phyloP scores from a whole-genome alignment of 64 coral and sea anemone genomes.

The Pocillopora damicornis region DNA sequence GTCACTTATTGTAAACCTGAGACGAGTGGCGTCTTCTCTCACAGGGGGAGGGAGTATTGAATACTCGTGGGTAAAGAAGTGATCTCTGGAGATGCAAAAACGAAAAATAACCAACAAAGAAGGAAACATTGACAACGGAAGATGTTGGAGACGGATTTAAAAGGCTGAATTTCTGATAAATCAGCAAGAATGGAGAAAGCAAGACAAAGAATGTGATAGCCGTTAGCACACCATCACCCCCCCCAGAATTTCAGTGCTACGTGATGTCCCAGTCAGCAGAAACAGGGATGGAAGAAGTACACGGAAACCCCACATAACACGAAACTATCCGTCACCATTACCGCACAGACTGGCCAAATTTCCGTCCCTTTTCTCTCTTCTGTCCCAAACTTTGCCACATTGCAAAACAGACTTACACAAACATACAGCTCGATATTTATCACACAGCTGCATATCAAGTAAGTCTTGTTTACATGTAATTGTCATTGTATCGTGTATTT shows the following conservation, averaged over 20 bases:
- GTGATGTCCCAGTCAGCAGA: background rate
- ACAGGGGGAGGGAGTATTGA: background rate
- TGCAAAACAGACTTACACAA: conserved; percentile 17
- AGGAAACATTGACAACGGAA: background rate
- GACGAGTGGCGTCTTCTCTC: background rate
- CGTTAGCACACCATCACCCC: no score
- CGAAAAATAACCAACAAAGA: background rate
- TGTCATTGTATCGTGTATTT: conserved; percentile 28
- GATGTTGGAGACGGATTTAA: no score
- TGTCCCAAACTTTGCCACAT: background rate
- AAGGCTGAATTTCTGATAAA: no score
- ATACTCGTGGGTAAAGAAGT: background rate
- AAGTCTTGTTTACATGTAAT: conserved; percentile 36
- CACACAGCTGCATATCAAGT: conserved; percentile 6
- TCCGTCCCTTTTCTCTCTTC: background rate
- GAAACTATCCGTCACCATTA: background rate
- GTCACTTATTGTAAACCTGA: conserved; percentile 18
- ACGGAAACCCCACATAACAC: background rate
- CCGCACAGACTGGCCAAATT: background rate
- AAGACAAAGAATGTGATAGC: no score
- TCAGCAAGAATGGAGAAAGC: no score
- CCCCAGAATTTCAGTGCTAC: background rate
- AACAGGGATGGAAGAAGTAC: background rate
- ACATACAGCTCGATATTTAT: conserved; percentile 19
- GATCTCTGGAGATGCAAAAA: background rate